phyloP scores from a whole-genome alignment of 1,140 invertebrate species.

The Tachypleus tridentatus region DNA sequence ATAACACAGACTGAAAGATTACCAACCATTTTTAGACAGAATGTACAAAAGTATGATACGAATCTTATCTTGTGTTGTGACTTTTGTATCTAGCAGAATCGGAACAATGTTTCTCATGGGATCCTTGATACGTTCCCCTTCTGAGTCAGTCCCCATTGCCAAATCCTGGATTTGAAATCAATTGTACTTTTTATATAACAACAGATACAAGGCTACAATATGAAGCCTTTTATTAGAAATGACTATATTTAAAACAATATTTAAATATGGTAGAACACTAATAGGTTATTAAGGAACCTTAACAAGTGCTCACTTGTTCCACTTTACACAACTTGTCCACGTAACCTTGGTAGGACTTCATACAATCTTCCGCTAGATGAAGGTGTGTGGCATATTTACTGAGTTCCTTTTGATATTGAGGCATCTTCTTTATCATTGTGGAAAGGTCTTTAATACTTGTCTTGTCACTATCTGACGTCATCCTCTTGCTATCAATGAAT shows the following conservation, averaged over 20 bases:
- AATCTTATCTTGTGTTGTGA: conserved; percentile 88
- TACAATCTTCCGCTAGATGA: conserved; percentile 95
- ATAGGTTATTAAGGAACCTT: no score
- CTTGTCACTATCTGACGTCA: conserved; percentile 71
- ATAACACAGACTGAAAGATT: neutral
- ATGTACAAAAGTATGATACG: conserved; percentile 95
- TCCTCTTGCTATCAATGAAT: conserved; percentile 82
- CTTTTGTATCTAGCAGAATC: conserved; percentile 68
- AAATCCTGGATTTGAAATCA: conserved; percentile 49
- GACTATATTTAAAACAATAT: conserved; percentile 5
- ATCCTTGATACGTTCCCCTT: conserved; percentile 97
- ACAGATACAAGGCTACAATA: conserved; percentile 1
- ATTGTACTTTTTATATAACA: neutral
- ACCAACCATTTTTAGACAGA: conserved; percentile 78
- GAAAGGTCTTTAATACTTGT: conserved; percentile 91
- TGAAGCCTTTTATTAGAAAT: neutral
- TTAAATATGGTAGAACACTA: conserved; percentile 12
- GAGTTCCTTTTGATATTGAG: conserved; percentile 98
- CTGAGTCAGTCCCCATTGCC: conserved; percentile 79
- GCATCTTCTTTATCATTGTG: conserved; percentile 99
- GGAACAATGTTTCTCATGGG: conserved; percentile 99
- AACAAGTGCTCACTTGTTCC: conserved; percentile 51
- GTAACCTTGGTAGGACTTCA: conserved; percentile 93
- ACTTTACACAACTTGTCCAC: conserved; percentile 97
- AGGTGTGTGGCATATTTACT: conserved; percentile 98